A percentile compares a stretch with the other conserved stretches of the same genome.
These are phyloP conservation scores for Aplidium turbinatum DNA, from an alignment of 23 tunicate genomes.

Conservation along the genomic window DNA sequence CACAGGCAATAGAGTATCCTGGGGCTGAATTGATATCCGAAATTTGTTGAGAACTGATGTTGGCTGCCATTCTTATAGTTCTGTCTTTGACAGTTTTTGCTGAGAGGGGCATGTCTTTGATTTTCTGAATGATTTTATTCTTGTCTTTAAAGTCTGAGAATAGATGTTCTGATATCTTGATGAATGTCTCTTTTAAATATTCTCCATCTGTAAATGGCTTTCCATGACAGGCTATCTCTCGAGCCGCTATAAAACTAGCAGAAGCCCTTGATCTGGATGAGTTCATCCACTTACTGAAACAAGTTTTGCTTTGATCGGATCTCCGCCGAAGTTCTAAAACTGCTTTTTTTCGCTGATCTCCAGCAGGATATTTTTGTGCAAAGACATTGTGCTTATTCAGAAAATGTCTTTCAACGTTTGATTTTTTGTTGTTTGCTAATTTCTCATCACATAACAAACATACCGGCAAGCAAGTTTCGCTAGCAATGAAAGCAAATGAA, in stretches of 20 bases:
- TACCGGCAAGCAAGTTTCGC: conserved; percentile 16
- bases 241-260: conserved; percentile 52
- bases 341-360: conserved; percentile 34
- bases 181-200: conserved; percentile 11
- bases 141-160: conserved; percentile 36
- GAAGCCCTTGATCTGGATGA: conserved; percentile 26
- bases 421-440: conserved; percentile 42
- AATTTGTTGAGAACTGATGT: conserved; percentile 44
- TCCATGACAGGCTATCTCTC: conserved; percentile 29
- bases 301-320: conserved; percentile 30
- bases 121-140: conserved; percentile 34
- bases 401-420: conserved; percentile 41
- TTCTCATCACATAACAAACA: conserved; percentile 26
- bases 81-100: conserved; percentile 37
- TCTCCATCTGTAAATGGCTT: conserved; percentile 33
- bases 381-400: conserved; percentile 24
- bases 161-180: conserved; percentile 24
- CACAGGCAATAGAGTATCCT: conserved; percentile 52
- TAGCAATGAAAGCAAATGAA: conserved; percentile 36
- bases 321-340: conserved; percentile 36
- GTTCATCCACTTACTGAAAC: conserved; percentile 37
- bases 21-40: conserved; percentile 39
- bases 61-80: conserved; percentile 39
- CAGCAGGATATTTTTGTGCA: conserved; percentile 31
- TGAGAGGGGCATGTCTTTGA: conserved; percentile 46